Evolutionary conservation across 1,140 invertebrate genomes (phyloP).

Genomic region (Dufourea novaeangliae): DNA sequence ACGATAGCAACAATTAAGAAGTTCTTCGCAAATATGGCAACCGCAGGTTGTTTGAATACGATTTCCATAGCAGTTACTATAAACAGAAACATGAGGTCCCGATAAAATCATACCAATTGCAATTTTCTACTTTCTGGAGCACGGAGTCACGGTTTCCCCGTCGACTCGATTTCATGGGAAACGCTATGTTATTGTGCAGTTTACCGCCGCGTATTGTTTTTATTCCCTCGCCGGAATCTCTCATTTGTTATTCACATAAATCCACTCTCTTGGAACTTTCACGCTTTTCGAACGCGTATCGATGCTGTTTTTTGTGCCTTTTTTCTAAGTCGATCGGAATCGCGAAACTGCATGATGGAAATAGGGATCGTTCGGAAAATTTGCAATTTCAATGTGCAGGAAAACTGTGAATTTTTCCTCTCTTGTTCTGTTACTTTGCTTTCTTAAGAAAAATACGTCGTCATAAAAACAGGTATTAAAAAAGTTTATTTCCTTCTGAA

Average conservation of each 20-base stretch:
- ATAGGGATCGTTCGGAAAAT: background rate
- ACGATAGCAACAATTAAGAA: too few species aligned
- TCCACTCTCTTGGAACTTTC: constrained; percentile 26
- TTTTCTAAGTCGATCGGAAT: background rate
- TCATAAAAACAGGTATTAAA: too few species aligned
- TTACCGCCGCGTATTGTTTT: constrained; percentile 11
- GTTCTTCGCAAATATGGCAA: background rate
- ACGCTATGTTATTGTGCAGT: constrained; percentile 29
- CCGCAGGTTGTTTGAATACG: background rate
- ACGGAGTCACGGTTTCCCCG: constrained; percentile 29
- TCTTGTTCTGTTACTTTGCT: background rate
- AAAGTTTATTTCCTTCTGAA: too few species aligned
- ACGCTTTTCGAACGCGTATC: background rate
- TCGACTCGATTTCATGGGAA: constrained; percentile 22
- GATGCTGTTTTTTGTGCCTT: background rate
- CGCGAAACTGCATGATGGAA: background rate
- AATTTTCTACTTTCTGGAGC: constrained; percentile 53
- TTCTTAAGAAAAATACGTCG: background rate
- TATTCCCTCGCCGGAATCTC: constrained; percentile 9
- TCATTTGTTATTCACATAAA: constrained; percentile 34
- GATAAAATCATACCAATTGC: constrained; percentile 5
- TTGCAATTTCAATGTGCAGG: background rate
- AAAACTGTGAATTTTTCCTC: background rate
- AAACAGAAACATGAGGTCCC: background rate
- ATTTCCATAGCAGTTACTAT: background rate